Evolutionary conservation across 2,888 invertebrate species (phyloP).

Genomic region (Pandemis cinnamomeana): DNA sequence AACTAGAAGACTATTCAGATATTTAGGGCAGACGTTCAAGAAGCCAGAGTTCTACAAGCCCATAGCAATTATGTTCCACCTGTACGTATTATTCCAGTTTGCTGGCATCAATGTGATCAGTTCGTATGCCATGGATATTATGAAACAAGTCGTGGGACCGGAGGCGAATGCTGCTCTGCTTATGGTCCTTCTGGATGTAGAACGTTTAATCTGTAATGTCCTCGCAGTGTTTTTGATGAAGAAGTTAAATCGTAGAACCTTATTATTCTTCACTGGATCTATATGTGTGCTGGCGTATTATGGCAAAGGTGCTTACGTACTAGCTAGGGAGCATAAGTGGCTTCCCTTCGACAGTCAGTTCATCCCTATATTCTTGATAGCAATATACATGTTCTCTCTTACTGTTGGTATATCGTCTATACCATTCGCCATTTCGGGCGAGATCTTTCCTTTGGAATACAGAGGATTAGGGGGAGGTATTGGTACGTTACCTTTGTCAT

Average conservation of each 20-base stretch:
- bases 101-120: slow-evolving; percentile 88
- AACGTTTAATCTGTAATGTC: slow-evolving; percentile 85
- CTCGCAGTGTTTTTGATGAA: slow-evolving; percentile 86
- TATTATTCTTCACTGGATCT: slow-evolving; percentile 84
- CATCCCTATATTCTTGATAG: slow-evolving; percentile 78
- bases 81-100: slow-evolving; percentile 88
- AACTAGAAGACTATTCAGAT: slow-evolving; percentile 56
- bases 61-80: slow-evolving; percentile 83
- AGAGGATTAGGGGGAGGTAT: slow-evolving; percentile 87
- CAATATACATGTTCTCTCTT: slow-evolving; percentile 84
- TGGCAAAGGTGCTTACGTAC: slow-evolving; percentile 78
- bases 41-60: slow-evolving; percentile 86
- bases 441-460: slow-evolving; percentile 86
- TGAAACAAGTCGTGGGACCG: slow-evolving; percentile 84
- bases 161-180: slow-evolving; percentile 86
- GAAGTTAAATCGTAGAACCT: slow-evolving; percentile 83
- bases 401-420: slow-evolving; percentile 86
- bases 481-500: slow-evolving; percentile 85
- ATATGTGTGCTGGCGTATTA: slow-evolving; percentile 85
- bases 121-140: slow-evolving; percentile 88
- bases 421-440: slow-evolving; percentile 89
- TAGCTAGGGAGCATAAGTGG: slow-evolving; percentile 61
- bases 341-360: slow-evolving; percentile 71
- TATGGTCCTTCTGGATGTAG: slow-evolving; percentile 86
- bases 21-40: slow-evolving; percentile 60